phyloP scores from a whole-genome alignment of 2,797 vertebrate species.

The Myotis pilosus region DNA sequence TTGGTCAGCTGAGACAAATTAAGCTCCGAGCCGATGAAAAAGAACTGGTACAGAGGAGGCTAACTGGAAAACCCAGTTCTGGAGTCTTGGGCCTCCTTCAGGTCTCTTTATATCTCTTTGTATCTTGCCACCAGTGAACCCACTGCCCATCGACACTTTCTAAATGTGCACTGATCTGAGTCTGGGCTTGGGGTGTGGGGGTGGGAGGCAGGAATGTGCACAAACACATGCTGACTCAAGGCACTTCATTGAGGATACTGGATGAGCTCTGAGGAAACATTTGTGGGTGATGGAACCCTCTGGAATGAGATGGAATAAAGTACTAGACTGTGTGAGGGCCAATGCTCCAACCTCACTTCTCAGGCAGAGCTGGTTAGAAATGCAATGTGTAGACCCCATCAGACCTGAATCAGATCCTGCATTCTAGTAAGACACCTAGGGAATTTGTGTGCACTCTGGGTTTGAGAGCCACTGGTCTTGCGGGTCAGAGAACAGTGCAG shows the following conservation, averaged over 20 bases:
- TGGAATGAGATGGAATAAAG: neutral
- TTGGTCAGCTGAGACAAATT: neutral
- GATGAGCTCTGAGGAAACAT: neutral
- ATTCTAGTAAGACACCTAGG: neutral
- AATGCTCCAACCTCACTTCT: neutral
- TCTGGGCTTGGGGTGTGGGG: neutral
- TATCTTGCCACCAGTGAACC: neutral
- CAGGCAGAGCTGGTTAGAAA: neutral
- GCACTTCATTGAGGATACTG: neutral
- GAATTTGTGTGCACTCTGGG: neutral
- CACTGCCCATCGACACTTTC: neutral
- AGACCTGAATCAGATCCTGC: neutral
- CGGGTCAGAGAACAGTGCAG: neutral
- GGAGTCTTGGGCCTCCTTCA: neutral
- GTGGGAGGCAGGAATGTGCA: neutral
- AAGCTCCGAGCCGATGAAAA: neutral
- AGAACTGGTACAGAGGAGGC: neutral
- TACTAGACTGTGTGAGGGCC: neutral
- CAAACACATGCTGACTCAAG: neutral
- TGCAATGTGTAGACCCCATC: neutral
- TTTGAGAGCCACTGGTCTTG: neutral
- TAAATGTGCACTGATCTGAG: neutral
- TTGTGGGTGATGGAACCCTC: neutral
- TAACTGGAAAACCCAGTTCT: neutral
- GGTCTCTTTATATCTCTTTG: neutral